Evolutionary conservation across 1,140 invertebrate species (phyloP), one percentile per base, ranked within the genome.

Genomic region (Euglossa dilemma): DNA sequence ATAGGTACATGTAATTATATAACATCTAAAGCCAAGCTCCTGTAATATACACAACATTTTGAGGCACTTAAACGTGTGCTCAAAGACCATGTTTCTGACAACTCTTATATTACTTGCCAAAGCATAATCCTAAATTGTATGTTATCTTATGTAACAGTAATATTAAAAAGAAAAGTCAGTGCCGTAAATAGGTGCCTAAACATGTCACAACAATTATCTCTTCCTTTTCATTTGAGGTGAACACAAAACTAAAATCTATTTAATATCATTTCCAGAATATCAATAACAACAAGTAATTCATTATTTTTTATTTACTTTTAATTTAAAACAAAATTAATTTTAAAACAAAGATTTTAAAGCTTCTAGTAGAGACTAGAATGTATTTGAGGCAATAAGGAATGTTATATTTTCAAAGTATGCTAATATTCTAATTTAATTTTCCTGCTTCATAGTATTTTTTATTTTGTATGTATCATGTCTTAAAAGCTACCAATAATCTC

Each of bases 51-150:
- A 94, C 91, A 93, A 94, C 93, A 93, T 92, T 94, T 87, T 94
- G 94, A 94, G 94, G 94, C 94, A 94, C 94, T 94, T 94, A 93
- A 92, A 93, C 93, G 88, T 92, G 94, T 94, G 93, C 94, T 94
- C 94, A 94, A 94, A 93, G 93, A 93, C 89, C 89, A 92, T 92
- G 90, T 91, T 91, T 91, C 88, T 90, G 86, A 90, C 88, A 90
- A 87, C 84, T 90, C 88, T 90, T 92, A 90, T 90, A 87, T 92
- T 92, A 91, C 88, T 91, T 90, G 92, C 91, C 91, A 92, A 93
- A 94, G 93, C 93, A 93, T 92, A 92, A 91, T 90, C 91, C 91
- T 93, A 92, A 91, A 92, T 92, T 90, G 88, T 92, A 92, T 92
- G 83, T 93, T 91, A 93, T 91, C 87, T 91, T 85, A 91, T 77